These are phyloP conservation scores for Bugulina stolonifera DNA, from an alignment of 2,888 invertebrate species.

Conservation along the genomic window DNA sequence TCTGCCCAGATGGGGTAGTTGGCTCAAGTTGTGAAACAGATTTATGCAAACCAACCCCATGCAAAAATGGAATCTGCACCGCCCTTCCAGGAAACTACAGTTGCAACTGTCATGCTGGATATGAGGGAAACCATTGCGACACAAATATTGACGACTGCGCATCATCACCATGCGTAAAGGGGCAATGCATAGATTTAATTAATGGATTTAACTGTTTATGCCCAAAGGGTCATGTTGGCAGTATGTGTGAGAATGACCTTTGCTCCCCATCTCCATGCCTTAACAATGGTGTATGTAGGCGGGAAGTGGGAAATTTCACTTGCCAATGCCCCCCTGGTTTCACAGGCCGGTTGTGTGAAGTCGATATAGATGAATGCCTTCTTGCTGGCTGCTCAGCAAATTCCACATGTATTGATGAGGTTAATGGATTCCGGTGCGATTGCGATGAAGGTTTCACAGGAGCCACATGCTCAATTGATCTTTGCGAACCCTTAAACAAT, in stretches of 20 bases:
- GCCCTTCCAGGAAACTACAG: background rate
- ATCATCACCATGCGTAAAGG: background rate
- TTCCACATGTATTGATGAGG: background rate
- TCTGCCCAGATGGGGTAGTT: slow-evolving; percentile 5
- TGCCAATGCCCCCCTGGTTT: slow-evolving; percentile 24
- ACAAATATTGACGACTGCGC: background rate
- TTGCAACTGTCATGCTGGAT: slow-evolving; percentile 13
- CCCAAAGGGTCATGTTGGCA: background rate
- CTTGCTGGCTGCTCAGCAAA: background rate
- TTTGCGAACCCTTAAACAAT: background rate
- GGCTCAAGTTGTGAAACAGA: background rate
- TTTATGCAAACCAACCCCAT: background rate
- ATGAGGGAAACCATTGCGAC: background rate
- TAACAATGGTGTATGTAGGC: background rate
- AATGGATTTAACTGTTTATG: slow-evolving; percentile 9
- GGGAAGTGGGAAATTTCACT: slow-evolving; percentile 2
- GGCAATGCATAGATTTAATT: background rate
- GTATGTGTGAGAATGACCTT: background rate
- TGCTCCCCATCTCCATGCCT: background rate
- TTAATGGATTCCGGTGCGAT: background rate
- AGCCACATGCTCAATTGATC: background rate
- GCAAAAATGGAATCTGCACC: background rate
- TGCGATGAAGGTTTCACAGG: slow-evolving; percentile 3
- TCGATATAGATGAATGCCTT: slow-evolving; percentile 7
- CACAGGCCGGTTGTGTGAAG: background rate